Evolutionary conservation across 2,797 vertebrate species (phyloP).

Genomic region (Sebastes iracundus): DNA sequence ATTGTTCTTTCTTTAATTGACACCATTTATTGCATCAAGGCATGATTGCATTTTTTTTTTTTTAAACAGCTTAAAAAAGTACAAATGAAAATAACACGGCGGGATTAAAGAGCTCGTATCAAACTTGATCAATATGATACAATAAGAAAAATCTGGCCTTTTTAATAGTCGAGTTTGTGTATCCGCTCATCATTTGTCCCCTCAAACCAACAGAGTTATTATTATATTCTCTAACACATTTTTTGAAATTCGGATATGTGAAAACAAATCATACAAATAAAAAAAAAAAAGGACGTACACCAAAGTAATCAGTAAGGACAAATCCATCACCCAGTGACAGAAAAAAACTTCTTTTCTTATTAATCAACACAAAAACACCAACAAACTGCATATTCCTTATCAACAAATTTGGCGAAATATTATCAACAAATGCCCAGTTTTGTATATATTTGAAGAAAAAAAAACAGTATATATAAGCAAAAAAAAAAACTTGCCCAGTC

Average conservation of each 20-base stretch:
- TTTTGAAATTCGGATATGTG: slow-evolving; percentile 36
- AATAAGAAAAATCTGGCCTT: slow-evolving; percentile 57
- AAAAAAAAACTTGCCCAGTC: slow-evolving; percentile 10
- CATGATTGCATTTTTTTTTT: slow-evolving; percentile 79
- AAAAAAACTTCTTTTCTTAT: slow-evolving; percentile 19
- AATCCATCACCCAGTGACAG: slow-evolving; percentile 66
- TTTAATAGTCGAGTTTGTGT: slow-evolving; percentile 30
- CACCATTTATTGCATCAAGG: slow-evolving; percentile 83
- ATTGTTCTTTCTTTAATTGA: slow-evolving; percentile 67
- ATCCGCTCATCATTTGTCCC: slow-evolving; percentile 29
- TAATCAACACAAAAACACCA: slow-evolving; percentile 58
- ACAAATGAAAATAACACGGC: slow-evolving; percentile 73
- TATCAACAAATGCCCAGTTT: slow-evolving; percentile 40
- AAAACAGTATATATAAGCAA: slow-evolving; percentile 4
- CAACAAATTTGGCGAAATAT: slow-evolving; percentile 65
- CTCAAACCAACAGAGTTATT: slow-evolving; percentile 17
- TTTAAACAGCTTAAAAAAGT: slow-evolving; percentile 76
- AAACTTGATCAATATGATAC: slow-evolving; percentile 67
- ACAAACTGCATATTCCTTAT: slow-evolving; percentile 69
- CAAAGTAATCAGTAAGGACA: slow-evolving; percentile 47
- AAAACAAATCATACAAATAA: slow-evolving; percentile 49
- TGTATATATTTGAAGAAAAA: slow-evolving; percentile 8
- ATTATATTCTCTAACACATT: slow-evolving; percentile 18
- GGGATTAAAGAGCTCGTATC: slow-evolving; percentile 60
- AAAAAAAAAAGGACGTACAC: slow-evolving; percentile 31